These are phyloP conservation scores for Heliconius aoede DNA, from an alignment of 2,888 invertebrate genomes.

Conservation along the genomic window DNA sequence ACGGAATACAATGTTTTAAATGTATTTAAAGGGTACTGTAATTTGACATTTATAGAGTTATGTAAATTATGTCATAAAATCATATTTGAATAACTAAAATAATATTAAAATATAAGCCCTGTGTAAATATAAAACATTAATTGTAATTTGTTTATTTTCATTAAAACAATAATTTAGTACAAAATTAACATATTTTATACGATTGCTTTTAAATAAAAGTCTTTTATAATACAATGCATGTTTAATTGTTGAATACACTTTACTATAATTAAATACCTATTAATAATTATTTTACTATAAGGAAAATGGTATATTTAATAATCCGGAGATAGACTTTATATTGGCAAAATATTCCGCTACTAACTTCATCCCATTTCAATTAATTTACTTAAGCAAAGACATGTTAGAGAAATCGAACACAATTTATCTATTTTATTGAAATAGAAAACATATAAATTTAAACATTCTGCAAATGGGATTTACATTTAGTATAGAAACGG, in stretches of 20 bases:
- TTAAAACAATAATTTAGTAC: constrained; percentile 8
- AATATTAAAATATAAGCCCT: neutral
- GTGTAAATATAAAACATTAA: neutral
- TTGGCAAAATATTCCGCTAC: too few species aligned
- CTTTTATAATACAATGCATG: neutral
- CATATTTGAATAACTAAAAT: neutral
- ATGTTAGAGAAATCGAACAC: too few species aligned
- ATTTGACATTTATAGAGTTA: too few species aligned
- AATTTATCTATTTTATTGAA: too few species aligned
- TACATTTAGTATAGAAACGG: too few species aligned
- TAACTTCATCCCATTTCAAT: too few species aligned
- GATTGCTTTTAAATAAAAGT: constrained; percentile 6
- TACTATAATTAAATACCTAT: neutral
- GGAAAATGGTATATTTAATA: neutral
- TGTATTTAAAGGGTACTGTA: too few species aligned
- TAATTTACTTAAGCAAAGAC: too few species aligned
- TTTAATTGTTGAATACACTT: neutral
- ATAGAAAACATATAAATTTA: too few species aligned
- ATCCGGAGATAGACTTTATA: too few species aligned
- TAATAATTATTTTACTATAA: constrained; percentile 8
- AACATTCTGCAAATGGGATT: too few species aligned
- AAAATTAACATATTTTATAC: neutral
- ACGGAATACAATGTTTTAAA: too few species aligned
- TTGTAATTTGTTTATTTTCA: neutral
- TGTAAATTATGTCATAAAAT: neutral